Evolutionary conservation across 1,140 invertebrate species (phyloP).

Genomic region (Idris sp.): DNA sequence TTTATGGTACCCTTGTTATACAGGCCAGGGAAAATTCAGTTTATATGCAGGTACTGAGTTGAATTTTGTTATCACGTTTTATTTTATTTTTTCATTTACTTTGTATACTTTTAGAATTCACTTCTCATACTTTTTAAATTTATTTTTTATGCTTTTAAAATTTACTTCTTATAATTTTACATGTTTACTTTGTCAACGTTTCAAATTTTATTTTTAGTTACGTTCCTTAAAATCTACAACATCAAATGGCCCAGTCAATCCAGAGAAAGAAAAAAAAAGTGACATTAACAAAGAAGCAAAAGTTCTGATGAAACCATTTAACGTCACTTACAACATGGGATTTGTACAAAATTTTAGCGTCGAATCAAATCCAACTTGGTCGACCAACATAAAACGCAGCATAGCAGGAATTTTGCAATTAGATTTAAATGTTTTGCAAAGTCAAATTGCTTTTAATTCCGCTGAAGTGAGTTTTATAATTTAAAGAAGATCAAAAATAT

Average conservation of each 20-base stretch:
- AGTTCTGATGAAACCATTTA: conserved; percentile 73
- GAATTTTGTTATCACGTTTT: too few relatives aligned
- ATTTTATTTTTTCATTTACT: too few relatives aligned
- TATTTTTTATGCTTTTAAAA: too few relatives aligned
- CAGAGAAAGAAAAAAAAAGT: conserved; percentile 31
- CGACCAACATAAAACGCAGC: conserved; percentile 83
- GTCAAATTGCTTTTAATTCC: conserved; percentile 71
- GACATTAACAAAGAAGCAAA: conserved; percentile 61
- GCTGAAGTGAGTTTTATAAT: conserved; percentile 67
- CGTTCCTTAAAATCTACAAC: conserved; percentile 65
- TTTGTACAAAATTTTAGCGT: conserved; percentile 72
- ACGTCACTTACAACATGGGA: conserved; percentile 71
- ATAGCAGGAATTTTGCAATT: conserved; percentile 82
- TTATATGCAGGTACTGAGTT: conserved; percentile 68
- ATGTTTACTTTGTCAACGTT: too few relatives aligned
- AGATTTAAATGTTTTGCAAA: conserved; percentile 68
- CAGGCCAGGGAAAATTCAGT: conserved; percentile 63
- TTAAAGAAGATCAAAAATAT: not conserved
- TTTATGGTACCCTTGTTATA: conserved; percentile 69
- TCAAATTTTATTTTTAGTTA: conserved; percentile 44
- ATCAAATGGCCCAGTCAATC: conserved; percentile 69
- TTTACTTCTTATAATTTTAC: too few relatives aligned
- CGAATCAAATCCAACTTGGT: conserved; percentile 81
- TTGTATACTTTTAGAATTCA: too few relatives aligned
- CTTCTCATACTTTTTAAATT: too few relatives aligned